Evolutionary conservation across 2,888 invertebrate species (phyloP).

Genomic region (Ormia ochracea): DNA sequence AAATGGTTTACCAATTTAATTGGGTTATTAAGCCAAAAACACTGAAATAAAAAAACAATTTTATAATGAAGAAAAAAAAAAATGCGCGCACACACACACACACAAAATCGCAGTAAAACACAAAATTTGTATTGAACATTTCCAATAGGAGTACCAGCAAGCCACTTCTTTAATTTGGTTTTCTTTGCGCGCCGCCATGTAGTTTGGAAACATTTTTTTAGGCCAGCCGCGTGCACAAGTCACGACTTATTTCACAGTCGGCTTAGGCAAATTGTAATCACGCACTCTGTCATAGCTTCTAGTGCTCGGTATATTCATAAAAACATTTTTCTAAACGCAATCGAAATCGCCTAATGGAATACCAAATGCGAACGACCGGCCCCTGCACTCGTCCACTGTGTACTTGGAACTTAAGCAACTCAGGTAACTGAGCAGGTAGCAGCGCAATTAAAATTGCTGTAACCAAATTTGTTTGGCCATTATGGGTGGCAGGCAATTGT

Average conservation of each 20-base stretch:
- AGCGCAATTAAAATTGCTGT: slow-evolving; percentile 47
- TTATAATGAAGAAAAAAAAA: neutral
- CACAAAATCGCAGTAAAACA: no score
- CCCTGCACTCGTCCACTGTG: no score
- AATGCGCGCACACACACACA: neutral
- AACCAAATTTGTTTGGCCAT: slow-evolving; percentile 36
- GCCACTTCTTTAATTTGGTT: slow-evolving; percentile 22
- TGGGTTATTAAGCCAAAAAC: slow-evolving; percentile 60
- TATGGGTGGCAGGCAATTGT: slow-evolving; percentile 12
- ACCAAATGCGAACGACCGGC: neutral
- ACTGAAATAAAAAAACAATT: neutral
- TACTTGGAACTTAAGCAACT: neutral
- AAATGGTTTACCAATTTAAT: slow-evolving; percentile 45
- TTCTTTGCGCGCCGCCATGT: neutral
- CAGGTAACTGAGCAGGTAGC: neutral
- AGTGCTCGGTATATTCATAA: slow-evolving; percentile 16
- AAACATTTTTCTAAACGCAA: slow-evolving; percentile 2
- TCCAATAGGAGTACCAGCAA: slow-evolving; percentile 6
- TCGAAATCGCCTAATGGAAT: slow-evolving; percentile 6
- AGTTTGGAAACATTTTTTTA: slow-evolving; percentile 36
- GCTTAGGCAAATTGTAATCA: slow-evolving; percentile 56
- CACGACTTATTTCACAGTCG: slow-evolving; percentile 62
- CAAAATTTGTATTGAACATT: slow-evolving; percentile 23
- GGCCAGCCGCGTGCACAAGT: slow-evolving; percentile 51
- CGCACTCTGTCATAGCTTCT: slow-evolving; percentile 38